A percentile compares a stretch with the other conserved stretches of the same genome.
phyloP scores from a whole-genome alignment of 2,888 invertebrate species.

The Thereva unica region DNA sequence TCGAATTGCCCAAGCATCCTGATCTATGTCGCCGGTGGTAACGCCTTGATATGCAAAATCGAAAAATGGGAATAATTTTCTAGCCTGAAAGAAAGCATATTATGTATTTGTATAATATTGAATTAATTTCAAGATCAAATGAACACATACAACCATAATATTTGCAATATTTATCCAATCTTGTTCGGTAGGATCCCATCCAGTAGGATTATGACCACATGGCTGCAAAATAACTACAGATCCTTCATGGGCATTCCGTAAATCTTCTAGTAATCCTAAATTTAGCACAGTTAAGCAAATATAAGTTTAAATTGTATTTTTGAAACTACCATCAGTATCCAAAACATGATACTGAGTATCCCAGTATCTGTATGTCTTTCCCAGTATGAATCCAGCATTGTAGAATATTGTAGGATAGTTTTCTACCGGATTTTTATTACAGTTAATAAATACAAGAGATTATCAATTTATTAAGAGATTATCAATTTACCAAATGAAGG shows the following conservation, averaged over 20 bases:
- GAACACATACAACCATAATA: conserved; percentile 70
- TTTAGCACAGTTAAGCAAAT: neutral
- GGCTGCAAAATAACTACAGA: conserved; percentile 91
- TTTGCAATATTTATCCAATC: conserved; percentile 91
- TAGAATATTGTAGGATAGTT: conserved; percentile 89
- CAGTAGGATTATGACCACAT: conserved; percentile 98
- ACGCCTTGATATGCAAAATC: conserved; percentile 97
- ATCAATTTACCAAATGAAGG: conserved; percentile 87
- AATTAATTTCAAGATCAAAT: neutral
- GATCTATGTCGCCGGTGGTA: conserved; percentile 90
- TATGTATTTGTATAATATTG: neutral
- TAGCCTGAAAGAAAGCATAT: conserved; percentile 65
- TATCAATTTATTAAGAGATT: conserved; percentile 55
- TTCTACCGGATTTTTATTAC: conserved; percentile 58
- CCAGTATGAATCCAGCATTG: conserved; percentile 79
- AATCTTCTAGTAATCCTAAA: conserved; percentile 70
- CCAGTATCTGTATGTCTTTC: conserved; percentile 93
- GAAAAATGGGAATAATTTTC: conserved; percentile 87
- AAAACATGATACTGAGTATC: conserved; percentile 70
- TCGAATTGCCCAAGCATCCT: conserved; percentile 90
- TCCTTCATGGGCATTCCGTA: conserved; percentile 76
- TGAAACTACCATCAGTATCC: conserved; percentile 68
- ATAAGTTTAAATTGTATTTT: conserved; percentile 47
- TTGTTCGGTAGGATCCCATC: conserved; percentile 90
- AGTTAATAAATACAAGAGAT: neutral